phyloP scores from a whole-genome alignment of 2,888 invertebrate genomes.

The Caenorhabditis sp. region DNA sequence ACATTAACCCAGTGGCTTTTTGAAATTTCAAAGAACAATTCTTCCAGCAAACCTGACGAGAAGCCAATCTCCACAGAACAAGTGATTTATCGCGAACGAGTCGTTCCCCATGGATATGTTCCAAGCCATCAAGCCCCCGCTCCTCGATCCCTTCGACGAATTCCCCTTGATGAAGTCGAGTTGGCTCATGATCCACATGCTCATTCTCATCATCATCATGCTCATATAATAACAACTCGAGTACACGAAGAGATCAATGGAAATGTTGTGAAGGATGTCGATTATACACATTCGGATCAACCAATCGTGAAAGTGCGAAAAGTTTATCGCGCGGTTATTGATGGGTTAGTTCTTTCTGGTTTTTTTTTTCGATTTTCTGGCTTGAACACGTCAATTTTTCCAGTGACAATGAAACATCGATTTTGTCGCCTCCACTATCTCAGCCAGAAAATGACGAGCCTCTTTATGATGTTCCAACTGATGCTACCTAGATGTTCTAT shows the following conservation, averaged over 20 bases:
- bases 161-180: slow-evolving; percentile 40
- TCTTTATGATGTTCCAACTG: not conserved
- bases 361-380: not conserved
- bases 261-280: not conserved
- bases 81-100: slow-evolving; percentile 21
- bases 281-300: slow-evolving; percentile 8
- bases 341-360: not conserved
- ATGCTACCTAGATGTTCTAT: not conserved
- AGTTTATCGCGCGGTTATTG: slow-evolving; percentile 6
- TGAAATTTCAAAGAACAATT: not conserved
- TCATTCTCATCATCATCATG: slow-evolving; percentile 12
- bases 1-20: not conserved
- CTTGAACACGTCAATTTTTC: not conserved
- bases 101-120: slow-evolving; percentile 28
- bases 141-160: slow-evolving; percentile 9
- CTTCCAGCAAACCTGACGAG: slow-evolving; percentile 30
- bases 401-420: not conserved
- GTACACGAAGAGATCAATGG: slow-evolving; percentile 2
- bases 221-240: not conserved
- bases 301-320: slow-evolving; percentile 21
- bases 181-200: slow-evolving; percentile 12
- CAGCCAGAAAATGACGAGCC: not conserved
- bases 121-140: too few relatives aligned
- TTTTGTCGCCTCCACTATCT: slow-evolving; percentile 1
- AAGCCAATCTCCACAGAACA: slow-evolving; percentile 36